Conservation (phyloP, 2,113 vertebrate genomes). For the Shinisaurus crocodilurus region DNA sequence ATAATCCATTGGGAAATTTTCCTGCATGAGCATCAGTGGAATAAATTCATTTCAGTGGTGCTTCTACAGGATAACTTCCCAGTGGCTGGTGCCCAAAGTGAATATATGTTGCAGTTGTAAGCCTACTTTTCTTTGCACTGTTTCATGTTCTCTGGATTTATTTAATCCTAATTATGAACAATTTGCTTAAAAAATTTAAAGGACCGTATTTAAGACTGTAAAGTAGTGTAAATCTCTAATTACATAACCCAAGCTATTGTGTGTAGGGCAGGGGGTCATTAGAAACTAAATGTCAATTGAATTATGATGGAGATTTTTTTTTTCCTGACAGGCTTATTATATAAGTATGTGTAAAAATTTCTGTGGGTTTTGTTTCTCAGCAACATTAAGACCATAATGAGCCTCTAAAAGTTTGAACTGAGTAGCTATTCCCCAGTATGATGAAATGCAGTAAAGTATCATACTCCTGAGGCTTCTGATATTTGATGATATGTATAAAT, state of each 20-base stretch:
- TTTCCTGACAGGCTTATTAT: conserved; percentile 57
- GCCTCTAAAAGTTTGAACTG: conserved; percentile 53
- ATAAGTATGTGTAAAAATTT: conserved; percentile 63
- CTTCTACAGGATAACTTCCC: not conserved
- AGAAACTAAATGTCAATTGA: conserved; percentile 68
- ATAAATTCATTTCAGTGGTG: not conserved
- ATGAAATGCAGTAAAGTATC: conserved; percentile 27
- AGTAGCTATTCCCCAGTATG: conserved; percentile 5
- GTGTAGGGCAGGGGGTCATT: conserved; percentile 71
- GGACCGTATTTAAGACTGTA: conserved; percentile 52
- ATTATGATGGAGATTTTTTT: conserved; percentile 68
- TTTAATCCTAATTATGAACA: conserved; percentile 38
- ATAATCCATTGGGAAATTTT: not conserved
- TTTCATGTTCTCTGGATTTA: not conserved
- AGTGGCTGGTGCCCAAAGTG: not conserved
- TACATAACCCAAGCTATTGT: conserved; percentile 53
- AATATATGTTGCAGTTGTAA: conserved; percentile 1
- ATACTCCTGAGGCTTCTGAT: not conserved
- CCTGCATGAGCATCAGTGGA: not conserved
- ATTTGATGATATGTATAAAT: not conserved
- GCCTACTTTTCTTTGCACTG: not conserved
- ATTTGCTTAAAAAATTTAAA: conserved; percentile 54
- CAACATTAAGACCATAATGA: conserved; percentile 48
- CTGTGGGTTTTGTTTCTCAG: conserved; percentile 53
- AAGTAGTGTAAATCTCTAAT: conserved; percentile 61